Evolutionary conservation across 2,888 invertebrate species (phyloP), one percentile per base, ranked within the genome.

Genomic region (Poecilus cupreus): DNA sequence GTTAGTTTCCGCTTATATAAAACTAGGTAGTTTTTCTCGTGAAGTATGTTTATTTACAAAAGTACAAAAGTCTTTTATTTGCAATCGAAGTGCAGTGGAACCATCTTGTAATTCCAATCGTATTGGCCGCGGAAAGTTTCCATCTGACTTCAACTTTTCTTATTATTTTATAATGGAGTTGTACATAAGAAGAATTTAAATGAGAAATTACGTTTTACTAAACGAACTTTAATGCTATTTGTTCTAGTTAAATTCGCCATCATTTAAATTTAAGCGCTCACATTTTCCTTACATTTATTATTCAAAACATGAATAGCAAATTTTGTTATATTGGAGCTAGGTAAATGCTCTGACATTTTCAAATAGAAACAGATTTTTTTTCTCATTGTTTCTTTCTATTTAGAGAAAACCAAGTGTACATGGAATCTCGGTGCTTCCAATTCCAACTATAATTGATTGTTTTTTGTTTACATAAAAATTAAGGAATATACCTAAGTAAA

Each of bases 151-250:
- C 37, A 68, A 68, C 64, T 68, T 68, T 68, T 68, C 32, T 60
- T 37, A 32, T 68, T 68, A 68, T 37, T 37, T 68, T 37, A 68
- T 68, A 68, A 68, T 68, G 64, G 18, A 16, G 32, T 64, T 64
- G 18, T 68, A 68, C 64, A 37, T 37, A 68, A 24, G 57, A 10
- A 24, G 64, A 68, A 68, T 68, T 68, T 68, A 16, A 68, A 68
- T 68, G 18, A 13, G 64, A 68, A 68, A 37, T 68, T 68, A 18
- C 2, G 32, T 68, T 68, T 20, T 22, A 4, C 3, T 43, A 43
- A 11, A 43, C 43, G 43, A 51, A 16, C 18, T 51, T 18, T 13
- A 51, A 51, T 13, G 51, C 18, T 51, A 51, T 51, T 51, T 51
- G 51, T 51, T 51, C 51, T 51, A 51, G 51, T 51, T 51, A 13